Base-by-base conservation (phyloP, 1,140 invertebrate genomes). In the Psilanteris sp. region DNA sequence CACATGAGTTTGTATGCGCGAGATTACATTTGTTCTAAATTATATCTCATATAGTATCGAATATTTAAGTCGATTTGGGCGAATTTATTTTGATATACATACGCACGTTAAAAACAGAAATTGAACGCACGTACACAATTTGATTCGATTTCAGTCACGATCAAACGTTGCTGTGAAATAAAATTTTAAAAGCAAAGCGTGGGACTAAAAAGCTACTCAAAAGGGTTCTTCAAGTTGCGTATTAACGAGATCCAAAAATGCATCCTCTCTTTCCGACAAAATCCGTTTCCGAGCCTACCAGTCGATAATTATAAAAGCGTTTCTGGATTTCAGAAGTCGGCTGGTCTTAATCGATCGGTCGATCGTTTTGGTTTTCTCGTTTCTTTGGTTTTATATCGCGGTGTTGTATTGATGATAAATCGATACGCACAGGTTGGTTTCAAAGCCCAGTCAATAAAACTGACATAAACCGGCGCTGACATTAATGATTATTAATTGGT, bases 401-500 rank as follows among this genome's bases (percentile, higher is more conserved):
- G 13, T 8, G 26, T 20, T 22, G 20, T 36, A 22, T 29, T 44
- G 64, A 61, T 70, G 57, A 64, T 70, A 64, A 70, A 70, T 70
- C 59, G 57, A 52, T 55, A 46, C 27, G 24, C 36, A 4, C 3
- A 39, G 62, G 44, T 68, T 50, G 46, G 54, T 13, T 50, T 34
- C 48, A 64, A 54, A 44, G 50, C 22, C 29, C 50, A 59, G 55
- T 70, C 64, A 61, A 76, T 76, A 76, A 70, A 76, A 59, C 22
- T 76, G 72, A 70, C 72, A 50, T 31, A 41, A 50, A 57, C 41
- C 64, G 41, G 14, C 72, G 64, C 55, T 64, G 72, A 70, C 64
- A 44, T 68, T 70, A 76, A 76, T 76, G 72, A 70, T 70, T 76
- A 76, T 76, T 76, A 76, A 76, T 76, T 62, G 72, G 72, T 59